Evolutionary conservation across 2,113 vertebrate species (phyloP).

Genomic region (Rhabdomys dilectus): DNA sequence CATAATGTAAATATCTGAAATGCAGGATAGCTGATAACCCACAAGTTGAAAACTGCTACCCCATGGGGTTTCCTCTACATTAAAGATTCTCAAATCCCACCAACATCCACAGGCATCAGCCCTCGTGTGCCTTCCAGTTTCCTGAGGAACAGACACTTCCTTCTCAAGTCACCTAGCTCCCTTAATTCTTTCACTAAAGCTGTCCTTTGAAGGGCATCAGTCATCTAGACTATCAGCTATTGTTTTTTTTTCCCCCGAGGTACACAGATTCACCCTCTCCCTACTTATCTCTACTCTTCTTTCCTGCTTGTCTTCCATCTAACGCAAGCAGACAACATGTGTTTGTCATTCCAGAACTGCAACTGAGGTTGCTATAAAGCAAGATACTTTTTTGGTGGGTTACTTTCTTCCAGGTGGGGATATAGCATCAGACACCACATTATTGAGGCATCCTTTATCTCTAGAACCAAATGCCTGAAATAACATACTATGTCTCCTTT

Average conservation of each 20-base stretch:
- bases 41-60: background rate
- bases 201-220: background rate
- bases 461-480: background rate
- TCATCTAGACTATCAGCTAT: background rate
- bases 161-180: background rate
- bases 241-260: background rate
- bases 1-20: background rate
- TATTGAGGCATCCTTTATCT: background rate
- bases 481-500: background rate
- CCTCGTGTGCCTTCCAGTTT: background rate
- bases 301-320: background rate
- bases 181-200: background rate
- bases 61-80: background rate
- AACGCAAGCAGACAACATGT: background rate
- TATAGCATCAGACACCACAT: background rate
- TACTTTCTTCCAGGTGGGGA: background rate
- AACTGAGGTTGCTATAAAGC: background rate
- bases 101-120: background rate
- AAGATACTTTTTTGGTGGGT: background rate
- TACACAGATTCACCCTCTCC: background rate
- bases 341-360: background rate
- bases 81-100: background rate
- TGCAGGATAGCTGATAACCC: background rate
- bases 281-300: background rate
- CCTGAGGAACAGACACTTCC: background rate